Evolutionary conservation across 2,888 invertebrate species (phyloP), one percentile per base, ranked within the genome.

Genomic region (Pterostichus madidus): DNA sequence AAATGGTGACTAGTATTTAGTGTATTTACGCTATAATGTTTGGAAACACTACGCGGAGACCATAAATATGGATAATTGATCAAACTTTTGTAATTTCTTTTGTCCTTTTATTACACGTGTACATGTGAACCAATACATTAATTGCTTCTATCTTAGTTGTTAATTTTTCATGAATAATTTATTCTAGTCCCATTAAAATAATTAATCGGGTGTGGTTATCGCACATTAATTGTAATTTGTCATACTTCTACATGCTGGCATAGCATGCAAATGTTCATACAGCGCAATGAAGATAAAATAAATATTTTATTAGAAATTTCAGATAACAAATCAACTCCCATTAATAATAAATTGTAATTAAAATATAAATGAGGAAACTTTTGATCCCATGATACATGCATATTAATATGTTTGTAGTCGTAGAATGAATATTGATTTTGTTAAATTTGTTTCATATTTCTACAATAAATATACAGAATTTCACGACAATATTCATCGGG

Each of bases 291-390:
- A 71, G 68, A 64, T 71, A 44, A 71, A 71, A 71, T 71, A 44
- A 71, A 71, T 71, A 71, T 71, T 71, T 71, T 10, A 71, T 71
- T 71, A 71, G 15, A 71, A 71, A 71, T 24, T 44, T 11, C 68
- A 71, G 68, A 71, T 71, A 71, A 44, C 68, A 71, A 44, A 71
- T 64, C 64, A 64, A 64, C 64, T 35, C 13, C 35, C 13, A 64
- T 64, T 35, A 64, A 64, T 35, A 64, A 64, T 64, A 64, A 64
- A 64, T 64, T 35, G 35, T 32, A 64, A 64, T 64, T 64, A 35
- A 59, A 35, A 35, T 64, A 35, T 32, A 35, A 64, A 64, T 35
- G 24, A 71, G 39, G 44, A 44, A 71, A 71, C 17, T 15, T 17
- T 17, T 44, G 15, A 39, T 13, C 15, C 44, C 3, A 1, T 35